A percentile compares a stretch with the other conserved stretches of the same genome.
Conservation (phyloP, 2,888 invertebrate species). For the Eilema sororculum region DNA sequence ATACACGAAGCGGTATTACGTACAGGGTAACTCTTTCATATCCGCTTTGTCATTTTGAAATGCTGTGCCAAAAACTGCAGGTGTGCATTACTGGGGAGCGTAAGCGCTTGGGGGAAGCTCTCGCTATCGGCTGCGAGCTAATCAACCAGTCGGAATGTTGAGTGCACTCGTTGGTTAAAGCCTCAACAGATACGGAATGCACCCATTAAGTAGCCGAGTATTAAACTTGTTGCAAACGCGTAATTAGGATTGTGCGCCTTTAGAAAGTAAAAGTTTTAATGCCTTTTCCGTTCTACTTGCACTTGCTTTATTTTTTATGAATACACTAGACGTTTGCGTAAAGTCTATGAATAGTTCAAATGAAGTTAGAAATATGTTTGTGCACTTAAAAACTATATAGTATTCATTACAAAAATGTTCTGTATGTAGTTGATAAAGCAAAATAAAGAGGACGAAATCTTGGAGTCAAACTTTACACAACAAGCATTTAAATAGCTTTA, state of each 20-base stretch:
- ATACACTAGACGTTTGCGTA: not conserved
- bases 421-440: not conserved
- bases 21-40: slow-evolving; percentile 41
- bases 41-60: slow-evolving; percentile 47
- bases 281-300: not conserved
- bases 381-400: not conserved
- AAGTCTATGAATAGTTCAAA: not conserved
- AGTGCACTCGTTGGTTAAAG: slow-evolving; percentile 56
- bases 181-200: slow-evolving; percentile 35
- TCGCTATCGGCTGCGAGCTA: slow-evolving; percentile 52
- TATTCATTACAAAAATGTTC: not conserved
- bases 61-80: slow-evolving; percentile 62
- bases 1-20: slow-evolving; percentile 13
- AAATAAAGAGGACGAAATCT: not conserved
- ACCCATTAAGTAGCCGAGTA: slow-evolving; percentile 40
- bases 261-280: slow-evolving; percentile 14
- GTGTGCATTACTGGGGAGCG: slow-evolving; percentile 55
- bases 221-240: slow-evolving; percentile 44
- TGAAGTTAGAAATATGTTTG: not conserved
- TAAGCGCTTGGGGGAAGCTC: slow-evolving; percentile 41
- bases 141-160: slow-evolving; percentile 69
- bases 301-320: not conserved
- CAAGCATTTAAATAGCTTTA: slow-evolving; percentile 27
- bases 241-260: slow-evolving; percentile 30
- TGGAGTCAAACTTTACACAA: slow-evolving; percentile 22